Evolutionary conservation across 92 coral and sea anemone species (phyloP).

Genomic region (Actinostola sp.): DNA sequence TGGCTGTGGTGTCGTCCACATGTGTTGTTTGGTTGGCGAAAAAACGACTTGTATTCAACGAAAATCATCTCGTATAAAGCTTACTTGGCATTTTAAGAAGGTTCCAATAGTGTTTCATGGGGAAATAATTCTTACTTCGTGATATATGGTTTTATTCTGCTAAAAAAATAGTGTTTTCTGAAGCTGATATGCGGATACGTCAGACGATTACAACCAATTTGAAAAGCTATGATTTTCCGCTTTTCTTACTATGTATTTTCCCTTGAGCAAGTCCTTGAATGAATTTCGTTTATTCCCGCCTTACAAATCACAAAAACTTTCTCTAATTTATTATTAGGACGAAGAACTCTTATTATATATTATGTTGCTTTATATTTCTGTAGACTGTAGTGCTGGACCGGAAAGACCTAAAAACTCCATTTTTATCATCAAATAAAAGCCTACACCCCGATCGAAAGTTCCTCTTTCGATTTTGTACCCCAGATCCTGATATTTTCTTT

Average conservation of each 20-base stretch:
- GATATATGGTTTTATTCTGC: neutral
- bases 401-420: slow-evolving; percentile 26
- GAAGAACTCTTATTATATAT: too few species aligned
- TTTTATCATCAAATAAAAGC: slow-evolving; percentile 23
- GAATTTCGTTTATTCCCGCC: neutral
- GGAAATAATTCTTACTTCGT: neutral
- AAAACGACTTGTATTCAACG: slow-evolving; percentile 5
- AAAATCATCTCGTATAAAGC: neutral
- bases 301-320: neutral
- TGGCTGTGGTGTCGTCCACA: slow-evolving; percentile 32
- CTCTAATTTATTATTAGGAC: too few species aligned
- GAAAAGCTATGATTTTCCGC: neutral
- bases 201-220: too few species aligned
- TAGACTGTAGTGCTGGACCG: slow-evolving; percentile 17
- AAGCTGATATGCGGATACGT: neutral
- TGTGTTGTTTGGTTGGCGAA: slow-evolving; percentile 15
- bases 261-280: too few species aligned
- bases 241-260: neutral
- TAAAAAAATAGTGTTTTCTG: neutral
- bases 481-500: neutral
- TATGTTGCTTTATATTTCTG: neutral
- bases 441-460: slow-evolving; percentile 30
- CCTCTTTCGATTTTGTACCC: slow-evolving; percentile 19
- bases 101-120: neutral
- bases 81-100: neutral